Conservation (phyloP, 2,797 vertebrate genomes). For the Artibeus lituratus region DNA sequence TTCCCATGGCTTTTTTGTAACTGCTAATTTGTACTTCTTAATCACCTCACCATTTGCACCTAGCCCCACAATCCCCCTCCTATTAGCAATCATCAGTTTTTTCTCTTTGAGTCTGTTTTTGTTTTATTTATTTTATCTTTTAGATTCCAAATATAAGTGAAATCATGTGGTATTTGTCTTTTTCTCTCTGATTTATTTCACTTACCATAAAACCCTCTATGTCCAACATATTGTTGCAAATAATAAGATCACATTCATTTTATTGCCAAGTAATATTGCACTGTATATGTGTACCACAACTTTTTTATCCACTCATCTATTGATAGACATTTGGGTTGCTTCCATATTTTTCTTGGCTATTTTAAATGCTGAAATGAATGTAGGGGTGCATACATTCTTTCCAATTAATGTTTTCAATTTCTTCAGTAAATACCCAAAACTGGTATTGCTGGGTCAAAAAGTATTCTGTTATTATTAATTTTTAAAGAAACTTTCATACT, state of each 20-base stretch:
- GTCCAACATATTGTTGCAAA: not conserved
- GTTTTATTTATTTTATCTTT: not conserved
- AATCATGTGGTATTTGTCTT: not conserved
- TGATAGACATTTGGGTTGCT: not conserved
- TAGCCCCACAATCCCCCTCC: not conserved
- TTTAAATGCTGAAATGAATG: not conserved
- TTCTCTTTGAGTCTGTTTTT: not conserved
- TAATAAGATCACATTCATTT: not conserved
- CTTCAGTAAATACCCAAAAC: not conserved
- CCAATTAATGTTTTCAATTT: not conserved
- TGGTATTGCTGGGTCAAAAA: not conserved
- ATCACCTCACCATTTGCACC: not conserved
- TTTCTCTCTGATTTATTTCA: not conserved
- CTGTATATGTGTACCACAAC: not conserved
- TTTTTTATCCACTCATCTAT: not conserved
- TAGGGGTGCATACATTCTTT: not conserved
- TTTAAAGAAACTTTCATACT: not conserved
- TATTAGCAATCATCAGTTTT: not conserved
- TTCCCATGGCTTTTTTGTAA: not conserved
- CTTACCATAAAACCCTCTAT: not conserved
- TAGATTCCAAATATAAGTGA: not conserved
- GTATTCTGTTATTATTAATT: not conserved
- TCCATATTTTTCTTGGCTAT: not conserved
- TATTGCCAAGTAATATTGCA: not conserved
- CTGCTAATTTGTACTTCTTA: not conserved